These are phyloP conservation scores for Lycodopsis pacificus DNA, from an alignment of 2,797 vertebrate genomes.

Conservation along the genomic window DNA sequence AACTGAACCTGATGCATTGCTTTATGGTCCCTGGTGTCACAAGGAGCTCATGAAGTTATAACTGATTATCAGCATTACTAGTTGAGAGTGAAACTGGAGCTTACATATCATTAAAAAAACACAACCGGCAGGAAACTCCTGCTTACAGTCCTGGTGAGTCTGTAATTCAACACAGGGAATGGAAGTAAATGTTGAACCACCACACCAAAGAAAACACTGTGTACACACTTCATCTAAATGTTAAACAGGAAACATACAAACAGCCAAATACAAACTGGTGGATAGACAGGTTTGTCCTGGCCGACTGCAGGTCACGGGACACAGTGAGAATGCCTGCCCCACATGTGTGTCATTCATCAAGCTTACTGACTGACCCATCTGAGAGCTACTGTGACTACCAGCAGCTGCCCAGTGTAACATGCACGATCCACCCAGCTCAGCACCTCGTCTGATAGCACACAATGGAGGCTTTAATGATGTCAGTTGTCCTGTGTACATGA, in stretches of 20 bases:
- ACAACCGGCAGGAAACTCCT: neutral
- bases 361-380: neutral
- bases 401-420: neutral
- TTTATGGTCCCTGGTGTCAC: neutral
- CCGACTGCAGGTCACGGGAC: neutral
- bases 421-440: conserved; percentile 8
- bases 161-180: neutral
- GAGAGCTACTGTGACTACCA: conserved; percentile 9
- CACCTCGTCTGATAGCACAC: conserved; percentile 3
- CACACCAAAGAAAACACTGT: neutral
- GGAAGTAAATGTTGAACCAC: neutral
- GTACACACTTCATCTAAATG: neutral
- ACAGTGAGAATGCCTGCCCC: neutral
- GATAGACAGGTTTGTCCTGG: neutral
- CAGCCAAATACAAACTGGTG: neutral
- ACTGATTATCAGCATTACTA: neutral
- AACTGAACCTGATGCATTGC: neutral
- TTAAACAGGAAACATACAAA: neutral
- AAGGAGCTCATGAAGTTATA: neutral
- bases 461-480: conserved; percentile 14
- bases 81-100: neutral
- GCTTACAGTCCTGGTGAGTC: neutral
- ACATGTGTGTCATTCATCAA: neutral
- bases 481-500: neutral
- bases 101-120: neutral